phyloP scores from a whole-genome alignment of 1,140 invertebrate species.

The Papilio helenus region DNA sequence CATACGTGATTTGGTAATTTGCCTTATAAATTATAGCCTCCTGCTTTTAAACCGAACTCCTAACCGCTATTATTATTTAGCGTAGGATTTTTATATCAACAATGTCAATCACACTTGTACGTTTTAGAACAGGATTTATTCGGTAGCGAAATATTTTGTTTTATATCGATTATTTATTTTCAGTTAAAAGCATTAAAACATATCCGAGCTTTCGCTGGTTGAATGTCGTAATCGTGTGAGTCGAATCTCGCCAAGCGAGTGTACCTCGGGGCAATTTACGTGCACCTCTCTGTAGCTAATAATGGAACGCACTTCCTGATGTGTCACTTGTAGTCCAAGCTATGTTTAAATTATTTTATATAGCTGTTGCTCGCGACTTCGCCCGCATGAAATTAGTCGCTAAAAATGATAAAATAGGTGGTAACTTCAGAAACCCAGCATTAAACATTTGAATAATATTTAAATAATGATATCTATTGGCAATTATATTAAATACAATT shows the following conservation, averaged over 20 bases:
- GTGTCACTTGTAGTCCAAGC: neutral
- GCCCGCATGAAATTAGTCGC: no score
- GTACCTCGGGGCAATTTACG: neutral
- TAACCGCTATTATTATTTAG: neutral
- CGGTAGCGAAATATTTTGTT: neutral
- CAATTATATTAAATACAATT: no score
- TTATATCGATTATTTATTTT: neutral
- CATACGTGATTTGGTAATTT: slow-evolving; percentile 26
- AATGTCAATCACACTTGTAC: neutral
- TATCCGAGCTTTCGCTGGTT: neutral
- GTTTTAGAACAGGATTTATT: neutral
- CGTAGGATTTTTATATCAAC: neutral
- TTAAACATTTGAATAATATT: no score
- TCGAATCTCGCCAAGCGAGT: neutral
- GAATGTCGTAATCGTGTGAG: neutral
- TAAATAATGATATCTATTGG: no score
- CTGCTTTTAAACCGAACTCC: slow-evolving; percentile 8
- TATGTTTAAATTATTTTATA: neutral
- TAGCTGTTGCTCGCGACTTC: no score
- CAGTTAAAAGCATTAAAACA: neutral
- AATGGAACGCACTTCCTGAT: slow-evolving; percentile 24
- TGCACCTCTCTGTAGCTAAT: neutral
- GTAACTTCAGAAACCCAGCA: no score
- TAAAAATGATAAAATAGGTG: no score
- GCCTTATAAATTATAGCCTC: slow-evolving; percentile 27